Conservation (phyloP, 2,797 vertebrate species). For the Sus cebifrons region DNA sequence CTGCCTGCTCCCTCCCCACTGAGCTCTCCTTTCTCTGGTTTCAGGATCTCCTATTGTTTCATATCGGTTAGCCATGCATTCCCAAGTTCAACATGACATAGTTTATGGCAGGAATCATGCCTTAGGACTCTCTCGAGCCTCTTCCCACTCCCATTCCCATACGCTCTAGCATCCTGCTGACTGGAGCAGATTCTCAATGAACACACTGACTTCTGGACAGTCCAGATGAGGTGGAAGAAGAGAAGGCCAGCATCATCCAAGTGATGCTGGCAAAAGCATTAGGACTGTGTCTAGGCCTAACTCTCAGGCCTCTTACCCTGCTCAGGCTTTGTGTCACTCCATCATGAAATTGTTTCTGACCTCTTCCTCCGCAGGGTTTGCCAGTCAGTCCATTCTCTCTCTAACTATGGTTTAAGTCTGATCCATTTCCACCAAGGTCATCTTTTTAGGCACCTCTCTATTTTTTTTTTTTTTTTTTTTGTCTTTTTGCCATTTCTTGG, state of each 20-base stretch:
- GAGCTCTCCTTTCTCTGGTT: background rate
- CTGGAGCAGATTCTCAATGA: background rate
- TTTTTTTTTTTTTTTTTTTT: no score
- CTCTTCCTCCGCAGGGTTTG: background rate
- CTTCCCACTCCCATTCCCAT: background rate
- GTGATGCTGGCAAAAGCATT: background rate
- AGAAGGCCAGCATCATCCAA: background rate
- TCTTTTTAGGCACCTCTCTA: background rate
- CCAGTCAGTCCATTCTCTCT: background rate
- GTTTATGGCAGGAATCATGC: background rate
- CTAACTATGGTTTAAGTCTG: background rate
- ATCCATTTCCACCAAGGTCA: background rate
- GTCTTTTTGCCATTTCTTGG: no score
- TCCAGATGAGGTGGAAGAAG: background rate
- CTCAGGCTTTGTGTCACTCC: background rate
- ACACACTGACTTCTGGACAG: background rate
- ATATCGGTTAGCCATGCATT: background rate
- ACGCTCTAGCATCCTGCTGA: background rate
- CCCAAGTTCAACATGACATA: background rate
- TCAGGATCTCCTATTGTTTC: background rate
- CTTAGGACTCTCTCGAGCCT: background rate
- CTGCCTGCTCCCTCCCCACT: accelerated
- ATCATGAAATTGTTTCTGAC: background rate
- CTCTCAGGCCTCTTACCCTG: background rate
- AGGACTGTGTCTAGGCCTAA: background rate